These are phyloP conservation scores for Sebastolobus alascanus DNA, from an alignment of 2,797 vertebrate species.

Conservation along the genomic window DNA sequence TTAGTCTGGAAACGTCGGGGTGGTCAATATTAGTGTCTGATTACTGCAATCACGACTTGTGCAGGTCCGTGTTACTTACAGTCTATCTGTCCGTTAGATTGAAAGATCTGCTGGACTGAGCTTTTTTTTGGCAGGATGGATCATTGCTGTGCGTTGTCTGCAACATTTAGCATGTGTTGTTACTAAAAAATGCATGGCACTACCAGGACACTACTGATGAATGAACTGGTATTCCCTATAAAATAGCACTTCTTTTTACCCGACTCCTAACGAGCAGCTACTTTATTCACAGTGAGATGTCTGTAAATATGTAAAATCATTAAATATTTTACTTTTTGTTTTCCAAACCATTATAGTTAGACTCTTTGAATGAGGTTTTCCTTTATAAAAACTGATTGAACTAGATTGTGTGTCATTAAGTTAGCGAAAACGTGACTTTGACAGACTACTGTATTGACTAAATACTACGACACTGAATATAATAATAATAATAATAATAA, in stretches of 20 bases:
- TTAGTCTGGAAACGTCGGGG: not conserved
- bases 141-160: not conserved
- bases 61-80: not conserved
- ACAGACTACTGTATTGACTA: not conserved
- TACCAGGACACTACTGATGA: not conserved
- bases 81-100: not conserved
- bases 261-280: not conserved
- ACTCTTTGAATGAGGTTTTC: not conserved
- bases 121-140: not conserved
- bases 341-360: not conserved
- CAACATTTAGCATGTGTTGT: not conserved
- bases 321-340: not conserved
- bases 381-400: not conserved
- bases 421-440: not conserved
- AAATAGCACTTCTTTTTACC: not conserved
- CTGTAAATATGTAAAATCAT: not conserved
- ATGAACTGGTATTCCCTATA: not conserved
- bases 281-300: not conserved
- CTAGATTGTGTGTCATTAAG: not conserved
- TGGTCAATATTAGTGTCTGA: slow-evolving; percentile 1
- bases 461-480: not conserved
- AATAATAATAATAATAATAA: no score
- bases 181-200: not conserved
- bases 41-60: not conserved
- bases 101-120: not conserved